Percentiles rank a stretch among this genome's conserved stretches.
phyloP scores from a whole-genome alignment of 2,888 invertebrate genomes.

The Mythimna ferrago region DNA sequence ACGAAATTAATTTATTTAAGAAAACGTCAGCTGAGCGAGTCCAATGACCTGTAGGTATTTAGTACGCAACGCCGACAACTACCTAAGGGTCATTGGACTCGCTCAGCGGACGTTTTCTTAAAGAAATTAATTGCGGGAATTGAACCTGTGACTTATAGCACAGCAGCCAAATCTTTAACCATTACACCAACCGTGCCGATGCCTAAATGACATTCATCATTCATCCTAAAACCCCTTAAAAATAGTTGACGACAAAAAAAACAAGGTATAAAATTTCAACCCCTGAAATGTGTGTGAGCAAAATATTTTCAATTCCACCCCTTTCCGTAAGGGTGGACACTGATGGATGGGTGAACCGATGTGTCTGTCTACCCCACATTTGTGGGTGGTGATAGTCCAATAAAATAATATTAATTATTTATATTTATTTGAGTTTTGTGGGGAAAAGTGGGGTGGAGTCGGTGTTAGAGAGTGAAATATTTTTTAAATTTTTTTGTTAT shows the following conservation, averaged over 20 bases:
- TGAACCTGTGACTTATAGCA: too few species aligned
- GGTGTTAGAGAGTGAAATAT: neutral
- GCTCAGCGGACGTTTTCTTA: too few species aligned
- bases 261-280: conserved; percentile 11
- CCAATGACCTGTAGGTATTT: too few species aligned
- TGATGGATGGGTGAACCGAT: conserved; percentile 57
- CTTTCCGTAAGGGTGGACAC: conserved; percentile 51
- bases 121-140: too few species aligned
- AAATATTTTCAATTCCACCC: conserved; percentile 32
- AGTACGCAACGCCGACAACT: too few species aligned
- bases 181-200: neutral
- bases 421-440: conserved; percentile 47
- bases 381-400: conserved; percentile 59
- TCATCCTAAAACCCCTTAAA: neutral
- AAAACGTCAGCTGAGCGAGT: too few species aligned
- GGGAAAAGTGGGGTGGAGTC: conserved; percentile 29
- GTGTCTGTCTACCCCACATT: conserved; percentile 43
- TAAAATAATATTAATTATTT: conserved; percentile 67
- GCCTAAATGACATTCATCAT: neutral
- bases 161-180: too few species aligned
- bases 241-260: neutral
- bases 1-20: too few species aligned
- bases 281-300: neutral
- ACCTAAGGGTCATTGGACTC: too few species aligned
- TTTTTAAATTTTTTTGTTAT: neutral